A percentile compares a stretch with the other conserved stretches of the same genome.
These are phyloP conservation scores for Abrostola tripartita DNA, from an alignment of 2,888 invertebrate species.

Conservation along the genomic window DNA sequence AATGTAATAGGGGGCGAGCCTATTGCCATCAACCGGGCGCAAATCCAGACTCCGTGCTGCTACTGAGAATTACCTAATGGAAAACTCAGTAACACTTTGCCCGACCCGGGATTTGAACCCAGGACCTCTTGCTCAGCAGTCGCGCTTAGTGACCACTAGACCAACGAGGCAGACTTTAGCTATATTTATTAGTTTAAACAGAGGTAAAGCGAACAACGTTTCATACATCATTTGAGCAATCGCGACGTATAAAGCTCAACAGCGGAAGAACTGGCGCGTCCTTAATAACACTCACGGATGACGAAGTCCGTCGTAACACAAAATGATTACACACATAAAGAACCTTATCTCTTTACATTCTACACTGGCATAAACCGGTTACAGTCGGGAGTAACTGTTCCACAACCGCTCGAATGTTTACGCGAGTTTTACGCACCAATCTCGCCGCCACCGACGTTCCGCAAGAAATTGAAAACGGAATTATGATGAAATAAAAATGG, in stretches of 20 bases:
- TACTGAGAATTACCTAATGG: too few relatives aligned
- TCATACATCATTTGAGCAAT: constrained; percentile 42
- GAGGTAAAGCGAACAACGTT: constrained; percentile 7
- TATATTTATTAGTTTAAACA: not conserved
- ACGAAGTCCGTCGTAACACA: constrained; percentile 80
- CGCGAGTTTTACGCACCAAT: constrained; percentile 86
- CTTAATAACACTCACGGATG: constrained; percentile 80
- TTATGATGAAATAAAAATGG: constrained; percentile 83
- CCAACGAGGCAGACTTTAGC: too few relatives aligned
- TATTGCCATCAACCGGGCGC: too few relatives aligned
- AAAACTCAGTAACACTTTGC: too few relatives aligned
- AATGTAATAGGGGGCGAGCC: too few relatives aligned
- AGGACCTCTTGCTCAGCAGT: too few relatives aligned
- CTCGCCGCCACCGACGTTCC: constrained; percentile 70
- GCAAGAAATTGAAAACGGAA: constrained; percentile 85
- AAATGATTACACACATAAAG: constrained; percentile 87
- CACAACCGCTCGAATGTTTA: constrained; percentile 84
- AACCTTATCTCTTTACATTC: constrained; percentile 85
- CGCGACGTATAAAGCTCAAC: constrained; percentile 46
- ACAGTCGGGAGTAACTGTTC: constrained; percentile 80
- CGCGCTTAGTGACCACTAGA: too few relatives aligned
- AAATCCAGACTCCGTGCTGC: too few relatives aligned
- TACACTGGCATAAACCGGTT: constrained; percentile 81
- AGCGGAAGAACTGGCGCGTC: constrained; percentile 64
- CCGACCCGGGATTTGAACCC: too few relatives aligned